Percentiles rank a stretch among this genome's conserved stretches.
phyloP scores from a whole-genome alignment of 2,113 vertebrate species.

The Seriola aureovittata region DNA sequence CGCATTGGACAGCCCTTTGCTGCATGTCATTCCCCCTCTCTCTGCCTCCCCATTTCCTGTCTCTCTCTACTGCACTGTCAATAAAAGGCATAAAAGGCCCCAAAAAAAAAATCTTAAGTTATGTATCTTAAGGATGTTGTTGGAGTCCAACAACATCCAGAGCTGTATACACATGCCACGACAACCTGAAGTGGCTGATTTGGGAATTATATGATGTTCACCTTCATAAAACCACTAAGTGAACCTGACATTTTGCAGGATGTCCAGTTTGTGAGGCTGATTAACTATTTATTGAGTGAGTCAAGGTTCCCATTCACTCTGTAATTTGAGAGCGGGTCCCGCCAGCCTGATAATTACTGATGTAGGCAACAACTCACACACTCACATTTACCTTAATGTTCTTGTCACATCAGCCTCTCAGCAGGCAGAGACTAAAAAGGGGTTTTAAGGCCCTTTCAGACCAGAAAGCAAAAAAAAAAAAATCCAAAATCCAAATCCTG shows the following conservation, averaged over 20 bases:
- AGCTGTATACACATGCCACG: no score
- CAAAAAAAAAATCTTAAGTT: neutral
- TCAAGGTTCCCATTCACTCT: neutral
- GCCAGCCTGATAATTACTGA: neutral
- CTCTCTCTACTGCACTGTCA: no score
- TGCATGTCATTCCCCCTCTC: no score
- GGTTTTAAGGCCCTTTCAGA: neutral
- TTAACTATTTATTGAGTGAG: neutral
- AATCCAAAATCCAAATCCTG: neutral
- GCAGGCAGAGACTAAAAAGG: neutral
- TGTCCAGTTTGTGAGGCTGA: neutral
- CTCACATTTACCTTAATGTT: neutral
- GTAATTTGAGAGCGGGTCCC: neutral
- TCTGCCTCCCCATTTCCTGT: no score
- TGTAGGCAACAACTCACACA: neutral
- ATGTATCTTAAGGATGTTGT: no score
- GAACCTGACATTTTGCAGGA: neutral
- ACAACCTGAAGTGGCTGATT: neutral
- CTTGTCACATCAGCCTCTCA: neutral
- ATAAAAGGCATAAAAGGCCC: no score
- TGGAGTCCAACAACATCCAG: neutral
- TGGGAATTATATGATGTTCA: neutral
- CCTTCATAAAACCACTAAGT: neutral
- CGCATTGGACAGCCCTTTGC: no score
- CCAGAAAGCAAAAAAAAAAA: neutral